phyloP scores from a whole-genome alignment of 2,888 invertebrate species.

The Drosophila helvetica region DNA sequence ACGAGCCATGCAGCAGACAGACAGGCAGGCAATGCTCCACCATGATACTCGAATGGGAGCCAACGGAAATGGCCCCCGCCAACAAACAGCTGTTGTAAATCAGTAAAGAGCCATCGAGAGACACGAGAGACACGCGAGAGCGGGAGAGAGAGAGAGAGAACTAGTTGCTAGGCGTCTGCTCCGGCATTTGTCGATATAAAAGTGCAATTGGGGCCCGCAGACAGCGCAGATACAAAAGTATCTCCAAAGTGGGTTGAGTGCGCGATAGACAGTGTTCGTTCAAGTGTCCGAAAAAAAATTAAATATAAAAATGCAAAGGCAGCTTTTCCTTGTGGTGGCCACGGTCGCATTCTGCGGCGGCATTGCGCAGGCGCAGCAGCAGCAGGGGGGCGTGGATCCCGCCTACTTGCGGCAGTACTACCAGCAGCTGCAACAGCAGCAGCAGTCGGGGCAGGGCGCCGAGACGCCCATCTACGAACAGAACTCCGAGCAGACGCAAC shows the following conservation, averaged over 20 bases:
- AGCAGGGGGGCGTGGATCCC: constrained; percentile 82
- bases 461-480: constrained; percentile 85
- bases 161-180: constrained; percentile 23
- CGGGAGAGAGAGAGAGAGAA: constrained; percentile 34
- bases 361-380: constrained; percentile 76
- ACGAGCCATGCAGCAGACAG: constrained; percentile 26
- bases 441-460: constrained; percentile 83
- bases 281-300: constrained; percentile 15
- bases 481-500: constrained; percentile 84
- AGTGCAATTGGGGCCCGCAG: constrained; percentile 74
- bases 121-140: constrained; percentile 15
- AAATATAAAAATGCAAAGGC: constrained; percentile 52
- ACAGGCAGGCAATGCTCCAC: neutral
- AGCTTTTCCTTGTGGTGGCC: constrained; percentile 75
- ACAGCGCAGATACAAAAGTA: constrained; percentile 74
- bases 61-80: constrained; percentile 44
- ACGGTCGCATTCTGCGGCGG: constrained; percentile 70
- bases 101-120: constrained; percentile 52
- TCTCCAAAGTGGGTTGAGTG: constrained; percentile 67
- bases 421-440: constrained; percentile 83
- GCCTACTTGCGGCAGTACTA: constrained; percentile 83
- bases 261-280: constrained; percentile 28
- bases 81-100: constrained; percentile 69
- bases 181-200: constrained; percentile 65
- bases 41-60: too few relatives aligned